Conservation (phyloP, 2,888 invertebrate species). For the Apoderus coryli region DNA sequence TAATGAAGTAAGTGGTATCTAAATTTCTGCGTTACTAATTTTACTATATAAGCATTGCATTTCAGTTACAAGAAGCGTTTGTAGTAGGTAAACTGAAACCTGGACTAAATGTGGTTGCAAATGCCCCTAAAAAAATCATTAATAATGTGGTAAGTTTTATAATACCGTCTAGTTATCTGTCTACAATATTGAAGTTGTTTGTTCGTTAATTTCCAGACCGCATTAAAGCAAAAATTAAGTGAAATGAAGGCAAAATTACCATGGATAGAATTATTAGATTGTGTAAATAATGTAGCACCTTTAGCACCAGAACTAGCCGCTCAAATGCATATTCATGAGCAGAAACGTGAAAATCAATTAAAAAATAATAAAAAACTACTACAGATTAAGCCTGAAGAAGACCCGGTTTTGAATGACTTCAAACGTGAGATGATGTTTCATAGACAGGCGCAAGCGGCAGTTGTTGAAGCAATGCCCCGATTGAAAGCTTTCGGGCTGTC, state of each 20-base stretch:
- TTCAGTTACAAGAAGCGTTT: constrained; percentile 80
- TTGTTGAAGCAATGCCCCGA: constrained; percentile 59
- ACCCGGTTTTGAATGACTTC: constrained; percentile 81
- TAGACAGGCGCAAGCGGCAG: constrained; percentile 77
- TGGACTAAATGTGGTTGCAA: constrained; percentile 60
- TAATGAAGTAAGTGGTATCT: constrained; percentile 8
- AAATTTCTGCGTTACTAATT: constrained; percentile 3
- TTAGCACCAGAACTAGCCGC: constrained; percentile 72
- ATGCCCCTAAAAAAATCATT: constrained; percentile 40
- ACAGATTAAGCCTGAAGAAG: constrained; percentile 47
- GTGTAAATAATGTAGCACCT: constrained; percentile 61
- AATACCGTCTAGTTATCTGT: not conserved
- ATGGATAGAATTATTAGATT: constrained; percentile 79
- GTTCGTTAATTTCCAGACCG: constrained; percentile 31
- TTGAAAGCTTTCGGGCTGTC: constrained; percentile 60
- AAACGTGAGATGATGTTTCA: constrained; percentile 80
- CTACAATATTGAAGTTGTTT: not conserved
- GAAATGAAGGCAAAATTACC: constrained; percentile 58
- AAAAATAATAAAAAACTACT: constrained; percentile 57
- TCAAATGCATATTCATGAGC: constrained; percentile 61
- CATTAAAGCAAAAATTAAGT: constrained; percentile 53
- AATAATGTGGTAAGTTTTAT: constrained; percentile 57
- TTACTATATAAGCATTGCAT: not conserved
- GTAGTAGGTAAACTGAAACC: constrained; percentile 73
- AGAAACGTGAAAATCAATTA: constrained; percentile 46